A percentile compares a stretch with the other conserved stretches of the same genome.
Evolutionary conservation across 35 echinoderm and acorn worm genomes (phyloP).

Genomic region (Anneissia japonica): DNA sequence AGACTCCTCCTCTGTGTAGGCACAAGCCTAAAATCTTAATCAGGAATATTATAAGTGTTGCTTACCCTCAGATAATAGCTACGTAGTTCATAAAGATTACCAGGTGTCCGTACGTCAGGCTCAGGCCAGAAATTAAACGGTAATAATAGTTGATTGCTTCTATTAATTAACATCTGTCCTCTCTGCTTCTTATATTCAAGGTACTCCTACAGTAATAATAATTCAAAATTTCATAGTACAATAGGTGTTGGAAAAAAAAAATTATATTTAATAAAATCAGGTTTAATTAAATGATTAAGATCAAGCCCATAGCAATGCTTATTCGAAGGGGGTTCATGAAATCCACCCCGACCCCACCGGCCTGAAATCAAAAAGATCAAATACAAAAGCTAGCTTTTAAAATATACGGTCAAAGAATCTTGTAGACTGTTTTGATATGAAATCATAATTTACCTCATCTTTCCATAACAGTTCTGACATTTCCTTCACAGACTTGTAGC

Average conservation of each 20-base stretch:
- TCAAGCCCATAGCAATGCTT: too few relatives aligned
- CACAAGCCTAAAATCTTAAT: too few relatives aligned
- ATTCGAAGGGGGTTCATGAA: too few relatives aligned
- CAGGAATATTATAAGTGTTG: background rate
- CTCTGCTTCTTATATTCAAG: constrained; percentile 84
- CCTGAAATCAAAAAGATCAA: too few relatives aligned
- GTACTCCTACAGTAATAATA: constrained; percentile 48
- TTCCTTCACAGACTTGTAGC: constrained; percentile 71
- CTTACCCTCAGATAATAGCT: constrained; percentile 95
- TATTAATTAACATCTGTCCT: constrained; percentile 74
- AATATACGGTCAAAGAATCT: too few relatives aligned
- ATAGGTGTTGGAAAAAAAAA: background rate
- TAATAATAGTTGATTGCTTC: constrained; percentile 82
- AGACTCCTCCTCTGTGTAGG: too few relatives aligned
- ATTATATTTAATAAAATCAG: too few relatives aligned
- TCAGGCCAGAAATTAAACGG: constrained; percentile 88
- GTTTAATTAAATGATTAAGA: too few relatives aligned
- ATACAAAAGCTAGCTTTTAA: too few relatives aligned
- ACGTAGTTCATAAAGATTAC: constrained; percentile 84
- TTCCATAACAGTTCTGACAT: constrained; percentile 95
- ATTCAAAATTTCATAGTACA: background rate
- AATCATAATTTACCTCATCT: constrained; percentile 58
- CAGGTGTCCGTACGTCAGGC: constrained; percentile 45
- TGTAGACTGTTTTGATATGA: too few relatives aligned
- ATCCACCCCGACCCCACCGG: too few relatives aligned